Evolutionary conservation across 2,113 vertebrate species (phyloP).

Genomic region (Alligator mississippiensis): DNA sequence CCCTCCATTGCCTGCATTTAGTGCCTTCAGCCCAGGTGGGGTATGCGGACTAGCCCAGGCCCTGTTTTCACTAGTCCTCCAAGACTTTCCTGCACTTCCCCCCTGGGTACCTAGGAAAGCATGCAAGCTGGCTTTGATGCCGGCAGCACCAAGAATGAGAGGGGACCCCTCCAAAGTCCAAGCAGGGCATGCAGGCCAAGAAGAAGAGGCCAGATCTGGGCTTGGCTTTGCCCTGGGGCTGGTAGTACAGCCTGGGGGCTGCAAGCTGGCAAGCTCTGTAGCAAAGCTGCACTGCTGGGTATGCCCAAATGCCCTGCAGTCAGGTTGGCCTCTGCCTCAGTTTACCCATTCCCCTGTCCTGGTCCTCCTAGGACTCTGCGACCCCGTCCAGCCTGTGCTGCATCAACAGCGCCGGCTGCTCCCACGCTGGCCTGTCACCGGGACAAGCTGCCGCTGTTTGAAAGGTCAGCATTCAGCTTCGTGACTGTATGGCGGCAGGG

Average conservation of each 20-base stretch:
- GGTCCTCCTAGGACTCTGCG: no score
- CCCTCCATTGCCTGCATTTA: no score
- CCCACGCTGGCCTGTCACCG: not conserved
- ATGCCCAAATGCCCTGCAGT: not conserved
- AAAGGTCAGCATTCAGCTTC: not conserved
- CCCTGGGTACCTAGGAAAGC: not conserved
- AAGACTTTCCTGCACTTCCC: not conserved
- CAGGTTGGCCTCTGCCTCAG: not conserved
- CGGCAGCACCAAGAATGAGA: not conserved
- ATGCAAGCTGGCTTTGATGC: not conserved
- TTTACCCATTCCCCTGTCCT: no score
- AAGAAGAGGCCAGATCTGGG: no score
- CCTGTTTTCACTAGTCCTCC: not conserved
- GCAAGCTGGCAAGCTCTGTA: no score
- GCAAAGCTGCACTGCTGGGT: no score
- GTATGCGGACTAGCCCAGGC: no score
- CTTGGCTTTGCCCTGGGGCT: no score
- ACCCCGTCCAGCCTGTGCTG: no score
- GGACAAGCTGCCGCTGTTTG: not conserved
- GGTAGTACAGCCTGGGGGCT: no score
- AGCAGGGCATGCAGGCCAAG: not conserved
- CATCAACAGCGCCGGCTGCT: not conserved
- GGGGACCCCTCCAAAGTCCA: not conserved
- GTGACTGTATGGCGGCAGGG: not conserved
- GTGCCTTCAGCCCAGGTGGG: no score